Evolutionary conservation across 2,113 vertebrate genomes (phyloP).

Genomic region (Microcebus lehilahytsara): DNA sequence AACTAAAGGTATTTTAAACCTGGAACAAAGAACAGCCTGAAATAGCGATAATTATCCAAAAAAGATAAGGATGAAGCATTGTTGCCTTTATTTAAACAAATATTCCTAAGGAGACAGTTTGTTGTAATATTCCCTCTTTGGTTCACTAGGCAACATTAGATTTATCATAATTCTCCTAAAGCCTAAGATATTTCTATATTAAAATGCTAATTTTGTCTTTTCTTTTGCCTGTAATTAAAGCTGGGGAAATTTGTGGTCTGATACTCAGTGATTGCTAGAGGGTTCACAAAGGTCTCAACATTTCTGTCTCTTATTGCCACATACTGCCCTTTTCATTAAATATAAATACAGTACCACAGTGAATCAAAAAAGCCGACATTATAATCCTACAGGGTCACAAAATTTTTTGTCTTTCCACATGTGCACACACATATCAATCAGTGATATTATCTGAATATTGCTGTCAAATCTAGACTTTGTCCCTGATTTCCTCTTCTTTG

Average conservation of each 20-base stretch:
- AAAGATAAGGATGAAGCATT: conserved; percentile 76
- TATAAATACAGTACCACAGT: neutral
- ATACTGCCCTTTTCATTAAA: conserved; percentile 57
- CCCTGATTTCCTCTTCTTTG: conserved; percentile 13
- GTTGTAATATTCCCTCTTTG: conserved; percentile 71
- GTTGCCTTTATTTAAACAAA: conserved; percentile 79
- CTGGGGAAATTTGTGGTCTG: conserved; percentile 66
- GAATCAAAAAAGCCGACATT: conserved; percentile 42
- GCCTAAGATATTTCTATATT: conserved; percentile 78
- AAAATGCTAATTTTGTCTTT: conserved; percentile 78
- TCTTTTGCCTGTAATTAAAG: conserved; percentile 78
- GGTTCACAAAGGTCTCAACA: conserved; percentile 60
- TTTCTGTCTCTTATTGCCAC: conserved; percentile 59
- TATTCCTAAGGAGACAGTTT: conserved; percentile 80
- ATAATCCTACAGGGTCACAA: neutral
- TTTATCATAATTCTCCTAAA: conserved; percentile 80
- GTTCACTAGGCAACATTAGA: conserved; percentile 74
- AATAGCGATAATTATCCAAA: conserved; percentile 76
- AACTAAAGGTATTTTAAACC: conserved; percentile 78
- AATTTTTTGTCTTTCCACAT: neutral
- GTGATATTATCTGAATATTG: neutral
- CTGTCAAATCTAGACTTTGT: neutral
- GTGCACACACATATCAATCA: neutral
- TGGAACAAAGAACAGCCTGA: conserved; percentile 80
- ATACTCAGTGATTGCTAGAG: conserved; percentile 62